Base-by-base conservation (phyloP, 2,888 invertebrate species). In the Aporophyla nigra region DNA sequence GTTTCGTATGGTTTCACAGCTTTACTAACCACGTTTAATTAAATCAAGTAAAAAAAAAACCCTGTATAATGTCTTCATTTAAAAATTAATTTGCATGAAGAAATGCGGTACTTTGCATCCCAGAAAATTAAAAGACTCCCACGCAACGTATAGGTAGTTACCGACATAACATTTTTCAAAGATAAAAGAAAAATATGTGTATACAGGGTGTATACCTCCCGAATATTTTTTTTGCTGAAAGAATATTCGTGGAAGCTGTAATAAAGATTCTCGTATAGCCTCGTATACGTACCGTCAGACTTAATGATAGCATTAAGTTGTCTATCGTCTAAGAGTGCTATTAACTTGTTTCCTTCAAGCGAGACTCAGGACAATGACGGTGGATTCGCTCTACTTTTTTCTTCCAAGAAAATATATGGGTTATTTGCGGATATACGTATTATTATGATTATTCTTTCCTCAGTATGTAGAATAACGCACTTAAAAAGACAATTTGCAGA, bases 301-400 rank as follows among this genome's bases (percentile, higher is more conserved):
- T 77, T 83, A 83, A 83, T 86, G 83, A 86, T 71, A 62, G 67
- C 86, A 83, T 83, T 83, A 83, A 83, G 53, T 78, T 86, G 86
- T 86, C 83, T 83, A 86, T 83, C 86, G 86, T 61, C 83, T 86
- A 61, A 83, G 83, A 83, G 74, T 51, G 68, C 78, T 74, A 86
- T 83, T 86, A 83, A 74, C 86, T 83, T 78, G 82, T 62, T 71
- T 74, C 86, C 83, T 86, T 62, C 83, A 83, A 62, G 53, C 68
- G 62, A 83, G 65, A 58, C 68, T 70, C 24, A 65, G 67, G 78
- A 86, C 78, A 82, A 86, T 62, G 74, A 33, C 19, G 56, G 72
- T 54, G 12, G 62, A 70, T 59, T 46, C 54, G 53, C 9, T 71
- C 63, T 40, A 54, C 16, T 76, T 82, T 76, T 72, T 73, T 54